A percentile compares a stretch with the other conserved stretches of the same genome.
These are phyloP conservation scores for Sapajus apella DNA, from an alignment of 2,113 vertebrate genomes.

Conservation along the genomic window DNA sequence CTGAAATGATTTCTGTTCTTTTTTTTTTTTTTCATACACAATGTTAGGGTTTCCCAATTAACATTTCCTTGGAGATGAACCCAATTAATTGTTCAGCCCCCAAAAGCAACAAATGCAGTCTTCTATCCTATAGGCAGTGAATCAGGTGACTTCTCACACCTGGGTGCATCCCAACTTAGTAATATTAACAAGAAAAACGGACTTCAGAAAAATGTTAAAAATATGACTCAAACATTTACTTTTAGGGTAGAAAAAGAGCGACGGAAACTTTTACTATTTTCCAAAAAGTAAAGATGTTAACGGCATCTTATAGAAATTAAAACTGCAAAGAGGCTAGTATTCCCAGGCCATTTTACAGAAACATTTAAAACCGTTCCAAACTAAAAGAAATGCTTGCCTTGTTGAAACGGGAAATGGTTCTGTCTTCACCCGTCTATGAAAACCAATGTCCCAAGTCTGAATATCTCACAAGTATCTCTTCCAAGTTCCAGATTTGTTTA, in stretches of 20 bases:
- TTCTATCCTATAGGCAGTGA: too few species aligned
- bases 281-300: slow-evolving; percentile 34
- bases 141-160: background rate
- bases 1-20: background rate
- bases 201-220: slow-evolving; percentile 30
- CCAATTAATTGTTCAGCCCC: background rate
- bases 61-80: background rate
- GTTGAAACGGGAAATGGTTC: background rate
- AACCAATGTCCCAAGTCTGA: background rate
- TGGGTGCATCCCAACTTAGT: background rate
- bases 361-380: background rate
- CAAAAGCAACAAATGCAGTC: background rate
- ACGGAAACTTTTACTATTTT: slow-evolving; percentile 30
- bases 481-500: slow-evolving; percentile 18
- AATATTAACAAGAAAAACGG: slow-evolving; percentile 18
- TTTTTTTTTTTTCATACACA: background rate
- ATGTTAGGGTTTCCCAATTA: background rate
- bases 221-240: slow-evolving; percentile 18
- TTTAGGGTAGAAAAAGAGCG: slow-evolving; percentile 1
- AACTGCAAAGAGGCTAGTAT: background rate
- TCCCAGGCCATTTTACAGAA: background rate
- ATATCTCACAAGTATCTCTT: background rate
- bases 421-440: background rate
- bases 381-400: background rate
- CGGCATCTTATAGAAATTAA: background rate